Base-by-base conservation (phyloP, 2,888 invertebrate genomes). In the Eueremaeus valkanovi region DNA sequence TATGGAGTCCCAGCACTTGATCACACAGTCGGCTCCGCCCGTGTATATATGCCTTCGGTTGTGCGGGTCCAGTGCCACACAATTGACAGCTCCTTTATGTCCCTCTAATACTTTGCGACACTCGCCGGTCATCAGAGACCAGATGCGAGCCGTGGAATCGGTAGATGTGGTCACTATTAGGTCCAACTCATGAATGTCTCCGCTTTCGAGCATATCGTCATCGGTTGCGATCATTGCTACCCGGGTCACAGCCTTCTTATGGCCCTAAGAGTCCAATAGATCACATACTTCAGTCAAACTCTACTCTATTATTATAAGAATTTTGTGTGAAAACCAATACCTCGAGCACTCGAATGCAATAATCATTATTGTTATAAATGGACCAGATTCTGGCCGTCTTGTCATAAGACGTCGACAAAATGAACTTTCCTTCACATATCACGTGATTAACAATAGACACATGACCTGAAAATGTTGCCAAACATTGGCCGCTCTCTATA, bases 51-150 rank as follows among this genome's bases (percentile, higher is more conserved):
- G 74, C 11, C 82, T 80, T 72, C 81, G 80, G 2, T 84, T 85
- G 9, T 79, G 78, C 0, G 81, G 78, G 79, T 85, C 85, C 1
- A 83, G 83, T 3, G 83, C 82, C 83, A 86, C 83, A 79, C 84
- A 84, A 73, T 84, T 85, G 68, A 86, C 82, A 0, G 85, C 84
- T 0, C 83, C 84, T 3, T 81, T 82, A 80, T 86, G 86, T 3
- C 85, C 85, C 33, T 79, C 77, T 51, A 82, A 82, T 73, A 81
- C 80, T 76, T 80, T 80, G 31, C 81, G 77, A 31, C 80, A 81
- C 73, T 84, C 83, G 0, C 85, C 85, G 74, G 85, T 84, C 78
- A 85, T 85, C 11, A 85, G 82, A 16, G 85, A 84, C 86, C 86
- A 86, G 3, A 83, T 83, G 9, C 84, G 80, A 33, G 85, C 83